Conservation (phyloP, 2,113 vertebrate species). For the Sus scrofa region T2T-Sscrofa CM000826.6:95837501-95838000, state of each 20-base stretch:
- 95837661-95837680: too few species aligned
- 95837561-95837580: background rate
- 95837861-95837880: background rate
- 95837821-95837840: background rate
- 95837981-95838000: background rate
- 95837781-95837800: background rate
- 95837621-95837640: rapidly evolving
- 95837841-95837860: background rate
- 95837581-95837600: background rate
- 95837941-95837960: conserved; percentile 21
- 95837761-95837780: background rate
- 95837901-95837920: background rate
- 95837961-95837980: conserved; percentile 3
- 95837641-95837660: background rate
- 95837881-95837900: background rate
- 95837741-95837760: background rate
- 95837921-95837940: background rate
- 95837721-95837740: too few species aligned
- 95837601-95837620: background rate
- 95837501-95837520: background rate
- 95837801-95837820: background rate
- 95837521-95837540: background rate
- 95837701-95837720: background rate
- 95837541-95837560: background rate
- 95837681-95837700: background rate